These are phyloP conservation scores for Aproaerema taeniolella DNA, from an alignment of 2,888 invertebrate genomes.

Conservation along the genomic window DNA sequence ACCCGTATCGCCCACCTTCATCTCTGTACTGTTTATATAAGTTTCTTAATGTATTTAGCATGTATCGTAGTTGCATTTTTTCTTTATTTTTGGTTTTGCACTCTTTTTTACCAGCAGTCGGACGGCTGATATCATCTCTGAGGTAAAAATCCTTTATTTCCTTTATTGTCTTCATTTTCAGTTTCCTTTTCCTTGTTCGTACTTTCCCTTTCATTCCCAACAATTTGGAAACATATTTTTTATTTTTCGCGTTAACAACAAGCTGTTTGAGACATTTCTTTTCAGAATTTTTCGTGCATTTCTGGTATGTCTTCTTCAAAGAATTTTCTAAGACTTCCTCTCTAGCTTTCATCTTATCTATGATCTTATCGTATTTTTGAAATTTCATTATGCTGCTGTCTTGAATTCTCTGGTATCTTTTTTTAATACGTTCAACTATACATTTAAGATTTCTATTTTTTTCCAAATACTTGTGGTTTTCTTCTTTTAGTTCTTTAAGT, in stretches of 20 bases:
- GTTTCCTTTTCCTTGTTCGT: slow-evolving; percentile 8
- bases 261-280: not conserved
- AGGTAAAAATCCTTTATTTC: slow-evolving; percentile 6
- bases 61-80: slow-evolving; percentile 14
- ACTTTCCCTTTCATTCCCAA: slow-evolving; percentile 7
- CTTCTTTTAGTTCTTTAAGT: no score
- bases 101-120: slow-evolving; percentile 12
- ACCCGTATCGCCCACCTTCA: slow-evolving; percentile 10
- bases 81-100: slow-evolving; percentile 10
- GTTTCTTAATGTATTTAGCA: slow-evolving; percentile 8
- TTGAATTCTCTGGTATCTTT: not conserved
- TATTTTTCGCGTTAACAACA: not conserved
- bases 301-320: not conserved
- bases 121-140: slow-evolving; percentile 12
- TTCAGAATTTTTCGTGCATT: not conserved
- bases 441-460: no score
- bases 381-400: not conserved
- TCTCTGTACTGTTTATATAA: slow-evolving; percentile 10
- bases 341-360: not conserved
- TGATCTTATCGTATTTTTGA: not conserved
- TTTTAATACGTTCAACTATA: no score
- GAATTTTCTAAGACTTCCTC: not conserved
- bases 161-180: not conserved
- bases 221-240: slow-evolving; percentile 9
- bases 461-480: no score